Percentiles rank a stretch among this genome's conserved stretches.
These are phyloP conservation scores for Petrophora chlorosata DNA, from an alignment of 2,888 invertebrate genomes.

Conservation along the genomic window DNA sequence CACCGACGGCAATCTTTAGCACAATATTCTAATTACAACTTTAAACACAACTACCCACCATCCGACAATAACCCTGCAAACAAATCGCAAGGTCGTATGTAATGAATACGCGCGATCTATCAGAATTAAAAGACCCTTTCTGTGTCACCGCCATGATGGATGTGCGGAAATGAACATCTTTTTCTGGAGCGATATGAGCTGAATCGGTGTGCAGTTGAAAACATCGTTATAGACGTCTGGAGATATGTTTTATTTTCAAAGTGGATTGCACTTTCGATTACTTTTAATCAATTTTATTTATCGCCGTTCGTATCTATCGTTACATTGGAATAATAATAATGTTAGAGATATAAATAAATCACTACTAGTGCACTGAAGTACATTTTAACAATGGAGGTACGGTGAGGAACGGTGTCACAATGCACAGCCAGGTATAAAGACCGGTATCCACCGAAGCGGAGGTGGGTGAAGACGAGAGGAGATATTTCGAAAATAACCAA, in stretches of 20 bases:
- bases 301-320: too few relatives aligned
- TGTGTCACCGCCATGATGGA: constrained; percentile 77
- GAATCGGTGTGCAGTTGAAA: constrained; percentile 62
- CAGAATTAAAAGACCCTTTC: constrained; percentile 80
- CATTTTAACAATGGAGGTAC: too few relatives aligned
- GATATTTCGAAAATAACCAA: too few relatives aligned
- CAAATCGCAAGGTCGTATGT: constrained; percentile 59
- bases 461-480: too few relatives aligned
- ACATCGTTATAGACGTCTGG: constrained; percentile 26
- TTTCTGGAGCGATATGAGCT: constrained; percentile 68
- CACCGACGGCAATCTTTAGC: too few relatives aligned
- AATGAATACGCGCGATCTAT: constrained; percentile 80
- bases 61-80: constrained; percentile 35
- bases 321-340: too few relatives aligned
- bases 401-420: too few relatives aligned
- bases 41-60: constrained; percentile 1
- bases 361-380: too few relatives aligned
- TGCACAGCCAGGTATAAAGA: too few relatives aligned
- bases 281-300: too few relatives aligned
- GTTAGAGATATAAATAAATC: too few relatives aligned
- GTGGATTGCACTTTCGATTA: neutral
- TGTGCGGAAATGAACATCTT: constrained; percentile 82
- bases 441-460: too few relatives aligned
- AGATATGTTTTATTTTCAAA: neutral
- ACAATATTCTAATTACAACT: constrained; percentile 8